Evolutionary conservation across 2,797 vertebrate genomes (phyloP).

Genomic region (Molossus alvarezi): DNA sequence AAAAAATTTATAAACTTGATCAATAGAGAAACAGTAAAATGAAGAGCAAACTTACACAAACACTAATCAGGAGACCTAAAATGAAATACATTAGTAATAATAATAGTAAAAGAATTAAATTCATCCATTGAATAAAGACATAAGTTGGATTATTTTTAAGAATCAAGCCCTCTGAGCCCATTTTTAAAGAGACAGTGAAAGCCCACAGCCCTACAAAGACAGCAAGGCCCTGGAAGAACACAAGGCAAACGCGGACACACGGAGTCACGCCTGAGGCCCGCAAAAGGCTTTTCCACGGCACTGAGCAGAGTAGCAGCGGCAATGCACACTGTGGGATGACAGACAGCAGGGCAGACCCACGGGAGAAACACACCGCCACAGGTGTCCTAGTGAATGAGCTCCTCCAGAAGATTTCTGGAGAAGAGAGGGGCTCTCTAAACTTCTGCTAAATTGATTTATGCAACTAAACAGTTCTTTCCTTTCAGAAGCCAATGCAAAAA

Average conservation of each 20-base stretch:
- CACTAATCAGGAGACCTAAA: neutral
- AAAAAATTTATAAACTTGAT: neutral
- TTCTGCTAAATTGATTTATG: neutral
- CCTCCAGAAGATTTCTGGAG: neutral
- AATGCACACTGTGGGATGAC: neutral
- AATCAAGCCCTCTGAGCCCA: neutral
- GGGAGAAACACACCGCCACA: neutral
- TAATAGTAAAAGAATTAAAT: neutral
- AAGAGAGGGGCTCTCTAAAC: neutral
- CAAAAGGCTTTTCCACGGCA: neutral
- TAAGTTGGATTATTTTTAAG: neutral
- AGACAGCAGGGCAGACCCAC: neutral
- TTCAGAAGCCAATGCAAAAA: neutral
- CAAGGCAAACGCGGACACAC: neutral
- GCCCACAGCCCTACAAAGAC: neutral
- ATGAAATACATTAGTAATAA: neutral
- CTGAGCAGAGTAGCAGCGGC: neutral
- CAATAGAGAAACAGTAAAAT: neutral
- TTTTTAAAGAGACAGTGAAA: neutral
- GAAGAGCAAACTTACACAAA: neutral
- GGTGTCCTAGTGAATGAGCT: neutral
- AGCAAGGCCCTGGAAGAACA: neutral
- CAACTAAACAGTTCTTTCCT: neutral
- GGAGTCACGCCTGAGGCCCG: neutral
- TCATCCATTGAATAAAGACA: neutral